phyloP scores from a whole-genome alignment of 2,797 vertebrate genomes.

The Bucorvus abyssinicus region DNA sequence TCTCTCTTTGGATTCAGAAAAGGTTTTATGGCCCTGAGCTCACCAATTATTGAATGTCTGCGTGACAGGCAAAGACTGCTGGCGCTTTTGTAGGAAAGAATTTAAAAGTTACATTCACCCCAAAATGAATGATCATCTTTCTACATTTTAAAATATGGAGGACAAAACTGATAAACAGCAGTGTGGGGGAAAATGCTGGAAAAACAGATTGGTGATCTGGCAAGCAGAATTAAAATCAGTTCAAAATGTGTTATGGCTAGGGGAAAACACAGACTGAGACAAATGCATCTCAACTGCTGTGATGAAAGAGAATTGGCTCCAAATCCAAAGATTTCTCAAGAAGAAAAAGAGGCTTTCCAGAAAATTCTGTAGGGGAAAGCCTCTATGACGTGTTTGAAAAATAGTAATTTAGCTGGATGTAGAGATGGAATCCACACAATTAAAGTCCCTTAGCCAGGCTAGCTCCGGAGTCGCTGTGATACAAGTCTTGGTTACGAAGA shows the following conservation, averaged over 20 bases:
- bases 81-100: background rate
- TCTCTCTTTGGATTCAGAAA: background rate
- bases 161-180: background rate
- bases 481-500: background rate
- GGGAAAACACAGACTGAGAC: background rate
- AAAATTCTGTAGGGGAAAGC: conserved; percentile 36
- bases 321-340: conserved; percentile 13
- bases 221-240: background rate
- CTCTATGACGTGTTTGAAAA: background rate
- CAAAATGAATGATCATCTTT: background rate
- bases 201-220: conserved; percentile 16
- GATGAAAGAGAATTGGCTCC: conserved; percentile 46
- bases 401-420: background rate
- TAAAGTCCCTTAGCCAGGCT: background rate
- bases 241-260: background rate
- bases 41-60: background rate
- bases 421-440: background rate
- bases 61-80: background rate
- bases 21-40: background rate
- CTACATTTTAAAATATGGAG: background rate
- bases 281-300: background rate
- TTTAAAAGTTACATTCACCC: background rate
- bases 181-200: background rate
- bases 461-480: background rate
- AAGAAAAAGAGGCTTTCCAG: conserved; percentile 35